phyloP scores from a whole-genome alignment of 2,888 invertebrate genomes.

The Spilarctia lutea region DNA sequence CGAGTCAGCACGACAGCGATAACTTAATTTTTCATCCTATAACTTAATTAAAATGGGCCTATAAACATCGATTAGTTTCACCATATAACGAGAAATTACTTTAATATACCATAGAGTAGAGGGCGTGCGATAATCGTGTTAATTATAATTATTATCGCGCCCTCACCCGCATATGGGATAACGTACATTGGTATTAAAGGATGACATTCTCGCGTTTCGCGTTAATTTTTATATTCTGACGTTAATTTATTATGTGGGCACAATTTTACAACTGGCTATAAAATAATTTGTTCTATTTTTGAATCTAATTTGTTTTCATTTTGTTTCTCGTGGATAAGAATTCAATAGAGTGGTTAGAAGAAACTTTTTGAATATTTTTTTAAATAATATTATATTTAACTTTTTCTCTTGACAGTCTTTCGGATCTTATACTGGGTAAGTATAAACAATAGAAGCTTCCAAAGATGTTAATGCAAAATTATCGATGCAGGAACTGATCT shows the following conservation, averaged over 20 bases:
- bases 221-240: constrained; percentile 56
- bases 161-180: constrained; percentile 56
- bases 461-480: neutral
- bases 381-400: neutral
- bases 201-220: constrained; percentile 50
- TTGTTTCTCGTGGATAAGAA: neutral
- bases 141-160: constrained; percentile 55
- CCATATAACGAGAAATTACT: constrained; percentile 39
- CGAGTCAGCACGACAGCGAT: constrained; percentile 30
- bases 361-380: neutral
- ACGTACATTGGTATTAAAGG: constrained; percentile 45
- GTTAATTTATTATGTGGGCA: constrained; percentile 54
- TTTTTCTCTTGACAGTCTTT: neutral
- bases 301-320: constrained; percentile 25
- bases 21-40: constrained; percentile 29
- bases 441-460: neutral
- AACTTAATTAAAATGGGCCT: constrained; percentile 47
- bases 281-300: constrained; percentile 45
- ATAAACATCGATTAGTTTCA: constrained; percentile 50
- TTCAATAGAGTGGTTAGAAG: neutral
- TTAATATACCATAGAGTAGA: constrained; percentile 43
- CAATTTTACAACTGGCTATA: constrained; percentile 44
- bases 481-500: neutral
- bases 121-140: constrained; percentile 58
- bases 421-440: neutral